Conservation (phyloP, 2,888 invertebrate genomes). For the Proisotoma minuta region DNA sequence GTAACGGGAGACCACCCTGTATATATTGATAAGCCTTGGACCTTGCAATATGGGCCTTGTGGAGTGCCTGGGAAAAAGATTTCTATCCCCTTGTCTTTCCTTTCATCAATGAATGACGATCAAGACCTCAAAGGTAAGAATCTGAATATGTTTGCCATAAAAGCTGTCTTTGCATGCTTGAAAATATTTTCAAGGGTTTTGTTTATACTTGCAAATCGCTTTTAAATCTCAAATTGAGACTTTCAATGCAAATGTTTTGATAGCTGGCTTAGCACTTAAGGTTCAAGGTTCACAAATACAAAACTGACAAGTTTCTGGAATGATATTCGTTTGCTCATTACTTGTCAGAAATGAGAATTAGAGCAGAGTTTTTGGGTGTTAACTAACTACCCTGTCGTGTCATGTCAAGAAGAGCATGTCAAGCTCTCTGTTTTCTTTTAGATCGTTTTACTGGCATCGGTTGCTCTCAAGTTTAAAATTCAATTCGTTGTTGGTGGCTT, state of each 20-base stretch:
- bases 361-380: slow-evolving; percentile 16
- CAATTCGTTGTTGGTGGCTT: slow-evolving; percentile 10
- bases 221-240: background rate
- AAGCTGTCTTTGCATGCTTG: background rate
- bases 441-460: background rate
- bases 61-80: slow-evolving; percentile 46
- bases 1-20: slow-evolving; percentile 46
- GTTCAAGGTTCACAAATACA: background rate
- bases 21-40: slow-evolving; percentile 46
- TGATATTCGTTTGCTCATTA: slow-evolving; percentile 8
- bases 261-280: slow-evolving; percentile 2
- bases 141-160: too few relatives aligned
- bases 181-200: background rate
- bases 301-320: background rate
- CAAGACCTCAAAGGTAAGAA: slow-evolving; percentile 35
- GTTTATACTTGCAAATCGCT: background rate
- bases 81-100: slow-evolving; percentile 43
- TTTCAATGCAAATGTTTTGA: background rate
- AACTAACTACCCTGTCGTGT: slow-evolving; percentile 5
- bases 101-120: slow-evolving; percentile 18
- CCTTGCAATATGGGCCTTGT: slow-evolving; percentile 48
- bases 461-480: slow-evolving; percentile 1
- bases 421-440: background rate
- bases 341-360: slow-evolving; percentile 16
- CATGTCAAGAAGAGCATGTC: slow-evolving; percentile 8